These are phyloP conservation scores for Carterocephalus palaemon DNA, from an alignment of 2,888 invertebrate species.

Conservation along the genomic window DNA sequence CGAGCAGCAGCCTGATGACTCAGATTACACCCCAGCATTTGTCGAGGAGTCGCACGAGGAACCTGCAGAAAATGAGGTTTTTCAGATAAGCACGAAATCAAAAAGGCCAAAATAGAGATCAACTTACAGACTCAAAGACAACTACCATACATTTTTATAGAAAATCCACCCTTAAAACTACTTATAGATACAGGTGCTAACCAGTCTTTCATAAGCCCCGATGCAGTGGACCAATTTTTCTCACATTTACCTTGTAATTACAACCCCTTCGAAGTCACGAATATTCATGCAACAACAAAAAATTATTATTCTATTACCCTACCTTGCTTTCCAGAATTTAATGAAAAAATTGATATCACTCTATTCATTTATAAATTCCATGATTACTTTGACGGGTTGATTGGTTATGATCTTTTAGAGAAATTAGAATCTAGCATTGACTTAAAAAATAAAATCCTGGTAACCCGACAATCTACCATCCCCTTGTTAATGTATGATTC, in stretches of 20 bases:
- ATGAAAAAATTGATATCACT: slow-evolving; percentile 10
- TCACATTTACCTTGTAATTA: slow-evolving; percentile 22
- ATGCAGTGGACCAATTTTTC: slow-evolving; percentile 22
- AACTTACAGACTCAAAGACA: slow-evolving; percentile 26
- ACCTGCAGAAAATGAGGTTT: slow-evolving; percentile 7
- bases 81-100: background rate
- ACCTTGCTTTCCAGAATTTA: slow-evolving; percentile 32
- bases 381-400: slow-evolving; percentile 20
- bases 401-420: slow-evolving; percentile 31
- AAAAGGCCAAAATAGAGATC: slow-evolving; percentile 25
- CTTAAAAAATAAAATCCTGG: too few species aligned
- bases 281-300: slow-evolving; percentile 32
- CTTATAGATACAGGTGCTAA: slow-evolving; percentile 25
- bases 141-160: slow-evolving; percentile 26
- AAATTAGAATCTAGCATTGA: too few species aligned
- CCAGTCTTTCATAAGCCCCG: slow-evolving; percentile 16
- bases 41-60: background rate
- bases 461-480: too few species aligned
- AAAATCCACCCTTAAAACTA: slow-evolving; percentile 26
- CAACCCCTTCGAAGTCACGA: slow-evolving; percentile 34
- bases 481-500: too few species aligned
- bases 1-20: background rate
- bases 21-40: background rate
- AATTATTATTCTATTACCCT: slow-evolving; percentile 35
- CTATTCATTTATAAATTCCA: slow-evolving; percentile 20